A percentile compares a stretch with the other conserved stretches of the same genome.
Evolutionary conservation across 2,888 invertebrate genomes (phyloP).

Genomic region (Tanytarsus gracilentus): DNA sequence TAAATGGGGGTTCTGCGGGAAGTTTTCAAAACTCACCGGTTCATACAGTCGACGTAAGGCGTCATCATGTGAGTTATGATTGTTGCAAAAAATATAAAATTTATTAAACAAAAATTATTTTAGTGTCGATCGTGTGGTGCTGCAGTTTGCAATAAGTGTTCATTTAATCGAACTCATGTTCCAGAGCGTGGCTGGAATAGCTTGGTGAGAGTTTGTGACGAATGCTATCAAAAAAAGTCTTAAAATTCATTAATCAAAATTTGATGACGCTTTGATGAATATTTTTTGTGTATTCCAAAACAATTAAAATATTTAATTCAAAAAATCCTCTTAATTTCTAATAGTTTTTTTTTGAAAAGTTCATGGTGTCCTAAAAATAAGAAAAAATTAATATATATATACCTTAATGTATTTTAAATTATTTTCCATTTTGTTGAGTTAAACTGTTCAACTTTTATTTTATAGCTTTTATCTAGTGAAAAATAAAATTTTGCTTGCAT

Average conservation of each 20-base stretch:
- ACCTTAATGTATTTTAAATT: too few species aligned
- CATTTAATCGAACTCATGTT: constrained; percentile 50
- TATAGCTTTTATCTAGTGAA: background rate
- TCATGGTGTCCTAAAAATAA: too few species aligned
- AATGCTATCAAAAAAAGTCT: constrained; percentile 45
- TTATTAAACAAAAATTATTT: background rate
- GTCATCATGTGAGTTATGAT: constrained; percentile 15
- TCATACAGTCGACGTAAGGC: constrained; percentile 32
- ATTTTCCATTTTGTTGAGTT: too few species aligned
- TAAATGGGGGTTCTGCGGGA: constrained; percentile 32
- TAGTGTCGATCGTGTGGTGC: constrained; percentile 59
- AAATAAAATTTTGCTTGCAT: background rate
- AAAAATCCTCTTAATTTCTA: too few species aligned
- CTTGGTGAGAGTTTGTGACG: constrained; percentile 68
- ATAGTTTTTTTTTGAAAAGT: too few species aligned
- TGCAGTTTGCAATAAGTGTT: constrained; percentile 56
- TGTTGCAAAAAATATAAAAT: background rate
- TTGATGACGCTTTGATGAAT: too few species aligned
- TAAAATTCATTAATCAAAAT: too few species aligned
- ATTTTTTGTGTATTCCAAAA: too few species aligned
- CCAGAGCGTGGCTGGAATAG: constrained; percentile 63
- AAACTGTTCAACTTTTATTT: too few species aligned
- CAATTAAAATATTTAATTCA: too few species aligned
- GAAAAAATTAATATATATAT: too few species aligned
- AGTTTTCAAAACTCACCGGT: constrained; percentile 29